Evolutionary conservation across 2,113 vertebrate genomes (phyloP).

Genomic region (Phalacrocorax pelagicus): DNA sequence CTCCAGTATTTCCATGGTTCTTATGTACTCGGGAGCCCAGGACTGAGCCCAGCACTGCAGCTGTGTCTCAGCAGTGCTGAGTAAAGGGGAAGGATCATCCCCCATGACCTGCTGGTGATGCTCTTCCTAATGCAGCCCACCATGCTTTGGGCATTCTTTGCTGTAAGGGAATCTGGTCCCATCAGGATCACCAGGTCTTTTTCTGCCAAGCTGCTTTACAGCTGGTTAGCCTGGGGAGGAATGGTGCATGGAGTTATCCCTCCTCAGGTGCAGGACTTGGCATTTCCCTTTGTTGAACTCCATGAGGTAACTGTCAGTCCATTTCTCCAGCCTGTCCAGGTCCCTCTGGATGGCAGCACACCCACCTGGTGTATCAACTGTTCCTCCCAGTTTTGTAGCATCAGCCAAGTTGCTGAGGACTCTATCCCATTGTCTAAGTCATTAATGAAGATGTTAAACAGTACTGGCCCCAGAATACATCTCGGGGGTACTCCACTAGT

Average conservation of each 20-base stretch:
- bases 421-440: not conserved
- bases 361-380: not conserved
- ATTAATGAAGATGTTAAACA: not conserved
- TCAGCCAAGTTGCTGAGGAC: not conserved
- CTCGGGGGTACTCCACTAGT: not conserved
- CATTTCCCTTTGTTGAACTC: not conserved
- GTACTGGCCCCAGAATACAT: not conserved
- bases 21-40: not conserved
- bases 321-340: too few species aligned
- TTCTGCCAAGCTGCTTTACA: not conserved
- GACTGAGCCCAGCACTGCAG: not conserved
- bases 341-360: not conserved
- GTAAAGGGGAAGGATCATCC: not conserved
- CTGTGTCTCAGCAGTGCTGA: not conserved
- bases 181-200: not conserved
- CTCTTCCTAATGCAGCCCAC: not conserved
- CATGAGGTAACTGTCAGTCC: not conserved
- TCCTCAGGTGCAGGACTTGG: not conserved
- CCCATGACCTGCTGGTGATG: not conserved
- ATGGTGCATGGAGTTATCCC: not conserved
- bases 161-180: not conserved
- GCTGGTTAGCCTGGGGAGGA: not conserved
- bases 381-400: not conserved
- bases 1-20: not conserved
- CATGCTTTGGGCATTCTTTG: not conserved